A percentile compares a stretch with the other conserved stretches of the same genome.
phyloP scores from a whole-genome alignment of 2,113 vertebrate species.

The Ceyx margarethae region DNA sequence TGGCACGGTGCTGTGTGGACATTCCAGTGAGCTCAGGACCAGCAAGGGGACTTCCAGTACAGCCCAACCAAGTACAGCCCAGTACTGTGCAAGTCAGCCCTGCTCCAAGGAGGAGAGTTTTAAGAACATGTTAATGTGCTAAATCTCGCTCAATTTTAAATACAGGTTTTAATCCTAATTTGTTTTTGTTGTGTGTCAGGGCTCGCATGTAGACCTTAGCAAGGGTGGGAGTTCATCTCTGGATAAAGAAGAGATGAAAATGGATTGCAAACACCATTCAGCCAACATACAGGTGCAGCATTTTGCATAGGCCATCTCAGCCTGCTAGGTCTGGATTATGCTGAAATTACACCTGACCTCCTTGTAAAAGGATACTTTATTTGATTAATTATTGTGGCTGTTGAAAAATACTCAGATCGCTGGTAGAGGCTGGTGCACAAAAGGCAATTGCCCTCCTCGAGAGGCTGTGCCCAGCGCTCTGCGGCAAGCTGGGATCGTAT shows the following conservation, averaged over 20 bases:
- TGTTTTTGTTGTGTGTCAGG: neutral
- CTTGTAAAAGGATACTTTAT: conserved; percentile 46
- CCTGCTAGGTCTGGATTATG: neutral
- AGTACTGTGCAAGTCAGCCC: neutral
- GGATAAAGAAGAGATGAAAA: neutral
- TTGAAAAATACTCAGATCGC: neutral
- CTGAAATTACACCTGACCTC: conserved; percentile 50
- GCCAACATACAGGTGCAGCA: neutral
- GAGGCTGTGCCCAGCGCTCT: neutral
- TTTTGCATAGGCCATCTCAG: neutral
- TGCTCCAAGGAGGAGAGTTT: neutral
- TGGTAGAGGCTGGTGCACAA: neutral
- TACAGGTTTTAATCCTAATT: neutral
- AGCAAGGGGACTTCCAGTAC: neutral
- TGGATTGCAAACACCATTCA: neutral
- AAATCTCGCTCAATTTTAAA: neutral
- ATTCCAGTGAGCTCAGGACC: neutral
- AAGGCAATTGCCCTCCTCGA: neutral
- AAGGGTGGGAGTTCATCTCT: neutral
- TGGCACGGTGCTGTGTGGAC: neutral
- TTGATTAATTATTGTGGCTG: conserved; percentile 29
- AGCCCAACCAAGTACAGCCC: neutral
- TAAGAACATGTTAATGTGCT: neutral
- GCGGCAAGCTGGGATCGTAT: neutral
- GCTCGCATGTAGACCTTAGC: neutral